Base-by-base conservation (phyloP, 2,797 vertebrate species). In the Amniataba percoides region DNA sequence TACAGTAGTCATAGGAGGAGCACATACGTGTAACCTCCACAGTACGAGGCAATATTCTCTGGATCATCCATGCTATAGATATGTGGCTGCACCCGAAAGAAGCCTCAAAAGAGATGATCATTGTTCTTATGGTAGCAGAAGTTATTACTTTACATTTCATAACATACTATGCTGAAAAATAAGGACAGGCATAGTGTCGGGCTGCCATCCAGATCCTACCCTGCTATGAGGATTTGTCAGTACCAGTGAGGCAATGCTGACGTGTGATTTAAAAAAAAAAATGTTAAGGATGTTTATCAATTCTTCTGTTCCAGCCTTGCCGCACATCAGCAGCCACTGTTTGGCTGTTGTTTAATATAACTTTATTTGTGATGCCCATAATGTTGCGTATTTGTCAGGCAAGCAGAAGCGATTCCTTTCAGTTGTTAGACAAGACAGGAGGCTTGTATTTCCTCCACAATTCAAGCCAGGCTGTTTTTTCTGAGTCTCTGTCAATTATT, bases 401-500 rank as follows among this genome's bases (percentile, higher is more conserved):
- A 51, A 43, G 18, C 18, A 48, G 3, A 55, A 21, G 21, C 0
- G 3, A 11, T 62, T 48, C 12, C 9, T 42, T 57, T 23, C 3
- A 23, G 36, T 43, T 59, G 18, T 3, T 19, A 23, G 23, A 74
- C 31, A 48, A 56, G 31, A 25, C 25, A 62, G 31, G 18, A 60
- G 25, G 31, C 15, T 64, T 21, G 15, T 2, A 9, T 52, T 36
- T 11, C n/a, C 55, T 19, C 11, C 8, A 12, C 5, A 40, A 31
- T n/a, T 48, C 19, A 48, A 68, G 49, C 23, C 10, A 1, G 3
- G 9, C 39, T 34, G 18, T 4, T 67, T 23, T 34, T 46, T 62
- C 14, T 21, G 15, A 31, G 19, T 59, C 56, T 68, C 61, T 25
- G 36, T 57, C 21, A 66, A 52, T 74, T 61, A 71, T 57, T 4